A percentile compares a stretch with the other conserved stretches of the same genome.
Evolutionary conservation across 2,797 vertebrate species (phyloP).

Genomic region (Xenops minutus): DNA sequence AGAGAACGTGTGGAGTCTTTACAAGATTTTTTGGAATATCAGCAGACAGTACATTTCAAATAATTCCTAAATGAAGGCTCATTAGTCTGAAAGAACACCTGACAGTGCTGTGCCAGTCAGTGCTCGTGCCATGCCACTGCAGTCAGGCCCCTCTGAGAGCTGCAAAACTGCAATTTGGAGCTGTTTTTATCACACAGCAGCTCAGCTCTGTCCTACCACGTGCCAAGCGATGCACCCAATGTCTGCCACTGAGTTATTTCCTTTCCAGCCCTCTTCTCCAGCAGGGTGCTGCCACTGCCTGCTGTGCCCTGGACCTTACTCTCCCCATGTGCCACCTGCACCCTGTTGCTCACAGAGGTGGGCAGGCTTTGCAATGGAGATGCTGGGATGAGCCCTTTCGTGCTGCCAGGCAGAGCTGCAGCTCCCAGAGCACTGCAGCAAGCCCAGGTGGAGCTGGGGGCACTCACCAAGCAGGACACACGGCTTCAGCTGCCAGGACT

Average conservation of each 20-base stretch:
- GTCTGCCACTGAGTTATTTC: neutral
- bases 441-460: neutral
- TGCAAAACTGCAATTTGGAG: neutral
- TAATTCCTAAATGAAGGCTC: neutral
- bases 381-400: neutral
- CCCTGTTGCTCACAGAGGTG: accelerated
- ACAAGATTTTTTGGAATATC: neutral
- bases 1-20: accelerated
- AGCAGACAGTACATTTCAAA: neutral
- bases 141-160: neutral
- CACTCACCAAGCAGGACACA: neutral
- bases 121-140: accelerated
- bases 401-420: neutral
- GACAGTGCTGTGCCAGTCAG: neutral
- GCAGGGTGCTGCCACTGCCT: neutral
- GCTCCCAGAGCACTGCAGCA: neutral
- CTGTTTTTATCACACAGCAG: neutral
- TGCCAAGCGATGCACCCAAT: neutral
- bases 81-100: neutral
- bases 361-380: neutral
- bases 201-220: neutral
- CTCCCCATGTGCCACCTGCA: neutral
- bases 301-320: too few species aligned
- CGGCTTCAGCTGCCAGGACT: neutral
- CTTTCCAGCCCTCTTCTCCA: neutral